phyloP scores from a whole-genome alignment of 92 coral and sea anemone species.

The Plumapathes pennacea region DNA sequence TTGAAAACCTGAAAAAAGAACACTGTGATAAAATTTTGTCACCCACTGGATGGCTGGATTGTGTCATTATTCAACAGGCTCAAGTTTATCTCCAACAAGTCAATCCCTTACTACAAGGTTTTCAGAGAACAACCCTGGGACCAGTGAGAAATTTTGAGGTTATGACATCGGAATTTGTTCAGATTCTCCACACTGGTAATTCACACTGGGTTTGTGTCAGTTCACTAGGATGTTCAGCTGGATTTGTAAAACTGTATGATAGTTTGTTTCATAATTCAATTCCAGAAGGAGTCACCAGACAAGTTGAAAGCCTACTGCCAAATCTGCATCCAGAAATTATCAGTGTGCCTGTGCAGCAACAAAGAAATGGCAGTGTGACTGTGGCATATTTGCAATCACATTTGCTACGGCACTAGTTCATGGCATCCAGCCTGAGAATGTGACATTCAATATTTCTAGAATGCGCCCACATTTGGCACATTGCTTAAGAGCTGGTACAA shows the following conservation, averaged over 20 bases:
- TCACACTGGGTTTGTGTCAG: slow-evolving; percentile 57
- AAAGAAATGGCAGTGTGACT: slow-evolving; percentile 57
- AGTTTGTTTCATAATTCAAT: slow-evolving; percentile 59
- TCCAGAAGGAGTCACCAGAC: slow-evolving; percentile 40
- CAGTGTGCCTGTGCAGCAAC: slow-evolving; percentile 67
- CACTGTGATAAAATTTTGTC: slow-evolving; percentile 25
- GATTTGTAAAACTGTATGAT: slow-evolving; percentile 53
- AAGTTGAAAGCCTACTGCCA: no score
- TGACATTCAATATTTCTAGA: slow-evolving; percentile 31
- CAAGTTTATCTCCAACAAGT: slow-evolving; percentile 39
- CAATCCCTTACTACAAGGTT: slow-evolving; percentile 49
- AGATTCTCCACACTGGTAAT: slow-evolving; percentile 48
- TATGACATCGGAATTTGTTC: slow-evolving; percentile 50
- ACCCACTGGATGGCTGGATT: slow-evolving; percentile 40
- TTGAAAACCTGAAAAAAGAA: slow-evolving; percentile 10
- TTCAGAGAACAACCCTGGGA: slow-evolving; percentile 56
- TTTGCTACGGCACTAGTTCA: slow-evolving; percentile 53
- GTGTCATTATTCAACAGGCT: slow-evolving; percentile 45
- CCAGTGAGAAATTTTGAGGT: slow-evolving; percentile 40
- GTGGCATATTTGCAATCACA: slow-evolving; percentile 66
- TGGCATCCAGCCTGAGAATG: slow-evolving; percentile 26
- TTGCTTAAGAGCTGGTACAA: slow-evolving; percentile 47
- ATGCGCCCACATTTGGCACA: slow-evolving; percentile 65
- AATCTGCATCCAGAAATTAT: no score
- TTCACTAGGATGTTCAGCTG: slow-evolving; percentile 54